Evolutionary conservation across 1,140 invertebrate species (phyloP), one percentile per base, ranked within the genome.

Genomic region (Andrena cerasifolii): DNA sequence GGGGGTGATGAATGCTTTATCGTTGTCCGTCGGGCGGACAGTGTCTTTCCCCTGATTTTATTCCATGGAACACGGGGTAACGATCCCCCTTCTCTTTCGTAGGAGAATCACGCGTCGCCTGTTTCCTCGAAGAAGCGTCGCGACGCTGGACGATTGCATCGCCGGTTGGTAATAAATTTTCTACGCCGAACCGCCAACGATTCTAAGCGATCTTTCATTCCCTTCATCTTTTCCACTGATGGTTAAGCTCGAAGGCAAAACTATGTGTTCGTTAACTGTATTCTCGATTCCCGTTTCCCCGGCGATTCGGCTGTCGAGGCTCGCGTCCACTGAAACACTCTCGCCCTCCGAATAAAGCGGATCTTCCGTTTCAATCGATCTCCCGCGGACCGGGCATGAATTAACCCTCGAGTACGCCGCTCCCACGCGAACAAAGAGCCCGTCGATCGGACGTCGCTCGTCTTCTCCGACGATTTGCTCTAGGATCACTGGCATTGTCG

Each of bases 21-120:
- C 49, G 61, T 76, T 47, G 75, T n/a, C 14, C 49, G 49, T 56
- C 62, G 45, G 47, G 3, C 53, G 8, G 47, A 66, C 18, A 16
- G 16, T 45, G 45, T 31, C 8, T 53, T 36, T 7, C 47, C 47
- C 51, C 51, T 26, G 47, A 45, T 21, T 6, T 26, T 16, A 12
- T n/a, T 63, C 24, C 0, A 31, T 33, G 28, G 31, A 65, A 47
- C 33, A 65, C 12, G 16, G 5, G 45, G 16, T 5, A 61, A 43
- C 33, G n/a, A 43, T 56, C 53, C 10, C n/a, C n/a, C n/a, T 21
- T 36, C 31, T 43, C 26, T 31, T 31, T 31, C 18, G 31, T 40
- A 21, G n/a, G 14, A 40, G 10, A 24, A 14, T 24, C 33, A 14
- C 58, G 33, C 21, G n/a, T 40, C 18, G 24, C 24, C 58, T 3